Base-by-base conservation (phyloP, 2,888 invertebrate genomes). In the Zaprionus obscuricornis region DNA sequence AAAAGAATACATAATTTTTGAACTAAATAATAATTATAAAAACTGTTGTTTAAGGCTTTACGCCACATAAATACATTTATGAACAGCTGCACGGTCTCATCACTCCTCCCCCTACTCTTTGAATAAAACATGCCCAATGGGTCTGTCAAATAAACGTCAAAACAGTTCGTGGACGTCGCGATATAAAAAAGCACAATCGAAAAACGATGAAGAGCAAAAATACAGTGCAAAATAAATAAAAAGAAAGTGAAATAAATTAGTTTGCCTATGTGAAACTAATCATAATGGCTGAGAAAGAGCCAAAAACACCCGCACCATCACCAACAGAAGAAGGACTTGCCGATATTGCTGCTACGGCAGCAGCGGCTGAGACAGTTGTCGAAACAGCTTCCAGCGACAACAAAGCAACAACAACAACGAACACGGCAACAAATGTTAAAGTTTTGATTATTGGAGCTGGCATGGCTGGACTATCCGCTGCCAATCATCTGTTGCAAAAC, bases 381-480 rank as follows among this genome's bases (percentile, higher is more conserved):
- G 36, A 26, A 20, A 56, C 46, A 34, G 47, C 59, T 16, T n/a
- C 65, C 64, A 52, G 68, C 51, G 13, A 22, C 22, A 16, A 27
- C n/a, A 27, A 45, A 24, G 37, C 43, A 39, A 39, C 52, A 59
- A 49, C 34, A 29, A 18, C 36, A 22, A 24, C 43, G 51, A n/a
- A 33, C 22, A 31, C 22, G 11, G 34, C 67, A 40, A 76, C 70
- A 58, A 92, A 91, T 87, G 93, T 92, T 84, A 95, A 95, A 92
- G 93, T 96, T 72, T 91, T 96, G 77, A 96, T 96, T 85, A 93
- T 97, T 82, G 97, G 97, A 39, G 96, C 94, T 74, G 97, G 97
- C 34, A 88, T 90, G 88, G 95, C 96, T 64, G 97, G 97, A 34
- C 91, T 97, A 45, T 94, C 96, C 39, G 96, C 96, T 51, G 96